A percentile compares a stretch with the other conserved stretches of the same genome.
phyloP scores from a whole-genome alignment of 2,113 vertebrate species.

The Setophaga kirtlandii region DNA sequence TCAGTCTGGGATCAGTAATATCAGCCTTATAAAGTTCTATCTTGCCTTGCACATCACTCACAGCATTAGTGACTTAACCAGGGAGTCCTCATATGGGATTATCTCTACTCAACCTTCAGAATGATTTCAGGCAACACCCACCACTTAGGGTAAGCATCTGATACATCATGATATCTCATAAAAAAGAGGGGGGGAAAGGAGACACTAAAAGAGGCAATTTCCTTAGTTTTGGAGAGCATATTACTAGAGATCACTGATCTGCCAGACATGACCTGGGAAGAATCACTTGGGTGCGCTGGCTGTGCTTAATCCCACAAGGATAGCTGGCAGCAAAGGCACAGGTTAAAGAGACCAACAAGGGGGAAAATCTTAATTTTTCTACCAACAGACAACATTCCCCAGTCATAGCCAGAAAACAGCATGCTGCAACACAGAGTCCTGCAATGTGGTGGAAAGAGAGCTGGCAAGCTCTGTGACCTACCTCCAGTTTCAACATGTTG shows the following conservation, averaged over 20 bases:
- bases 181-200: fast-evolving
- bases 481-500: background rate
- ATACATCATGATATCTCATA: background rate
- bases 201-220: background rate
- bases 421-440: background rate
- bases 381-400: background rate
- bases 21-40: background rate
- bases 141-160: background rate
- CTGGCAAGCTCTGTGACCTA: background rate
- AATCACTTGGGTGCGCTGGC: background rate
- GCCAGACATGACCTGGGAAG: background rate
- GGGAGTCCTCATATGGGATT: background rate
- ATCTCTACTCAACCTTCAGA: background rate
- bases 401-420: background rate
- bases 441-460: background rate
- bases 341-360: background rate
- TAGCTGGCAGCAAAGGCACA: background rate
- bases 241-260: background rate
- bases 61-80: background rate
- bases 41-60: background rate
- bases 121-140: background rate
- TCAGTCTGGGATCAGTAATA: background rate
- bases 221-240: background rate
- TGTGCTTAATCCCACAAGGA: background rate
- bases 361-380: background rate